Conservation (phyloP, 2,797 vertebrate species). For the Darevskia mixta region DNA sequence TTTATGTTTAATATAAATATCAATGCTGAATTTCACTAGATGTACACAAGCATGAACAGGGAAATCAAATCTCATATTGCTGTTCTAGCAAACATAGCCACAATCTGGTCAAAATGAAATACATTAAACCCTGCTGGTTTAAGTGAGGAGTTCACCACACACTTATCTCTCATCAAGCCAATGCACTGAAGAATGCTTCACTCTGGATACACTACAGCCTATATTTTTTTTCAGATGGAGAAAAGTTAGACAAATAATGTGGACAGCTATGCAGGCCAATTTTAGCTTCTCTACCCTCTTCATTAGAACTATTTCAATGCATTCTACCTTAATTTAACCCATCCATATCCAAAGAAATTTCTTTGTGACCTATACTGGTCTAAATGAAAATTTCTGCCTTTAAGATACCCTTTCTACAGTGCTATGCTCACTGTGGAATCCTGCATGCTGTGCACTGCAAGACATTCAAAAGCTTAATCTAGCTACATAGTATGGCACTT, state of each 20-base stretch:
- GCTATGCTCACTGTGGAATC: not conserved
- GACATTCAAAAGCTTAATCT: not conserved
- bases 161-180: not conserved
- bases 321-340: not conserved
- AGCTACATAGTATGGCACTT: not conserved
- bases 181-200: not conserved
- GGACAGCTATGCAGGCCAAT: not conserved
- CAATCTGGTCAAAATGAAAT: not conserved
- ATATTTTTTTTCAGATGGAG: not conserved
- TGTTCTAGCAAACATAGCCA: not conserved
- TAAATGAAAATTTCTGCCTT: not conserved
- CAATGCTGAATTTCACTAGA: not conserved
- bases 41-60: not conserved
- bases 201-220: not conserved
- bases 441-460: not conserved
- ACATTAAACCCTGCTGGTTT: not conserved
- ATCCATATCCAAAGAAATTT: not conserved
- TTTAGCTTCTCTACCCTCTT: not conserved
- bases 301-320: not conserved
- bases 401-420: not conserved
- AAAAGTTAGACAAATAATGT: too few species aligned
- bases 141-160: not conserved
- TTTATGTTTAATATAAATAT: slow-evolving; percentile 3
- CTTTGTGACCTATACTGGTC: not conserved
- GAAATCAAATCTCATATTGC: not conserved